These are phyloP conservation scores for Mastacembelus armatus DNA, from an alignment of 2,797 vertebrate genomes.

Conservation along the genomic window DNA sequence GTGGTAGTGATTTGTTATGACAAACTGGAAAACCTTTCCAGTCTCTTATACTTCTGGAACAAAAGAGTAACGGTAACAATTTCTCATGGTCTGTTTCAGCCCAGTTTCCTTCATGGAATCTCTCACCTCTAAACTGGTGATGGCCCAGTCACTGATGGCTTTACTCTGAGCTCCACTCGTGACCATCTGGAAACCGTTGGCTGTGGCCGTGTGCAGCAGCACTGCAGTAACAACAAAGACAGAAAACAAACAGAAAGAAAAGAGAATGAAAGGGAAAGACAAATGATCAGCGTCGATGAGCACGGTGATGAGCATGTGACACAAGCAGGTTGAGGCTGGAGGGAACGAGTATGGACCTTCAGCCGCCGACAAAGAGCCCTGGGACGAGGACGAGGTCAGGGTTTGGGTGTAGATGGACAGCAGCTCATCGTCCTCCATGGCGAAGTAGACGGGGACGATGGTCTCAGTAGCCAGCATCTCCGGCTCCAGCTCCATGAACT, in stretches of 20 bases:
- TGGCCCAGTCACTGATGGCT: constrained; percentile 96
- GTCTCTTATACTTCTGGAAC: no score
- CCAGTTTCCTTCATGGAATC: no score
- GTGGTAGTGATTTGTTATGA: no score
- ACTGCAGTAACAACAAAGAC: constrained; percentile 87
- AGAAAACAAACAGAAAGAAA: no score
- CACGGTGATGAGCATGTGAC: no score
- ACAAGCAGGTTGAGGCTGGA: background rate
- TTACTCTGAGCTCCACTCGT: constrained; percentile 98
- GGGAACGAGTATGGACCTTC: constrained; percentile 85
- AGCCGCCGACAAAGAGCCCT: constrained; percentile 92
- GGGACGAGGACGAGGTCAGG: constrained; percentile 91
- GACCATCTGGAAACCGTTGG: constrained; percentile 99
- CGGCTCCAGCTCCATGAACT: constrained; percentile 98
- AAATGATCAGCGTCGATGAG: no score
- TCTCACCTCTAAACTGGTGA: constrained; percentile 97
- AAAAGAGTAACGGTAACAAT: no score
- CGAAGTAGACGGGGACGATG: constrained; percentile 95
- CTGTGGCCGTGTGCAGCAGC: constrained; percentile 95
- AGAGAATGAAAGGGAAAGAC: no score
- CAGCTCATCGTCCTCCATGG: constrained; percentile 94
- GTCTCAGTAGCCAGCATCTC: constrained; percentile 98
- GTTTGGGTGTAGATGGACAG: constrained; percentile 97
- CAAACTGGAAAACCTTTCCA: no score
- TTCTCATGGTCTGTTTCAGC: no score